Evolutionary conservation across 2,888 invertebrate species (phyloP).

Genomic region (Agrochola litura): DNA sequence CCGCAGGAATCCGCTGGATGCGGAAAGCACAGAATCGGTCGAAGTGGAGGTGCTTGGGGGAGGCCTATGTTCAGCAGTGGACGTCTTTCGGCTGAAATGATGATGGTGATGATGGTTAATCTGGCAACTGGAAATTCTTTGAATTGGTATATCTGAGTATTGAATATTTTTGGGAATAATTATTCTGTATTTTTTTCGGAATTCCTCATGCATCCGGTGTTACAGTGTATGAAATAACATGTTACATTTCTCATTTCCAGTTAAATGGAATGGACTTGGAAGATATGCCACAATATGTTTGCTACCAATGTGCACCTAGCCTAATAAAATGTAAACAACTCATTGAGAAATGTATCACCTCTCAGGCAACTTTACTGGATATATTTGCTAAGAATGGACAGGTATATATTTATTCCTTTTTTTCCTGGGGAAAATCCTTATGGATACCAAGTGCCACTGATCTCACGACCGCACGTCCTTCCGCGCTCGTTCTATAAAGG

Average conservation of each 20-base stretch:
- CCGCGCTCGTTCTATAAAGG: too few relatives aligned
- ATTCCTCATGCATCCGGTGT: not conserved
- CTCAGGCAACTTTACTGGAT: slow-evolving; percentile 70
- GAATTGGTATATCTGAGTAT: not conserved
- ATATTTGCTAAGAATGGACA: slow-evolving; percentile 70
- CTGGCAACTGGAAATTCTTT: not conserved
- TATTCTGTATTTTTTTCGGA: not conserved
- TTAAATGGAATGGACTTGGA: slow-evolving; percentile 51
- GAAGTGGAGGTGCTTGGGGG: too few relatives aligned
- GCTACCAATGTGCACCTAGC: slow-evolving; percentile 68
- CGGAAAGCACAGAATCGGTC: too few relatives aligned
- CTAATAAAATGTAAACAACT: slow-evolving; percentile 67
- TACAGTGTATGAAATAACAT: not conserved
- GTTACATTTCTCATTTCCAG: not conserved
- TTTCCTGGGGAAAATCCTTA: too few relatives aligned
- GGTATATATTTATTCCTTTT: slow-evolving; percentile 48
- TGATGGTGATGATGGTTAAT: too few relatives aligned
- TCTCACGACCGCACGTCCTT: too few relatives aligned
- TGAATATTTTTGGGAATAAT: not conserved
- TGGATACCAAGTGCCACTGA: too few relatives aligned
- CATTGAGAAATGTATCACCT: slow-evolving; percentile 67
- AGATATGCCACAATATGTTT: slow-evolving; percentile 71
- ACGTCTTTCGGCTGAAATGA: too few relatives aligned
- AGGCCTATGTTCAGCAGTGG: too few relatives aligned
- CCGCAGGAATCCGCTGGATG: too few relatives aligned